Base-by-base conservation (phyloP, 2,113 vertebrate genomes). In the Callipepla squamata region DNA sequence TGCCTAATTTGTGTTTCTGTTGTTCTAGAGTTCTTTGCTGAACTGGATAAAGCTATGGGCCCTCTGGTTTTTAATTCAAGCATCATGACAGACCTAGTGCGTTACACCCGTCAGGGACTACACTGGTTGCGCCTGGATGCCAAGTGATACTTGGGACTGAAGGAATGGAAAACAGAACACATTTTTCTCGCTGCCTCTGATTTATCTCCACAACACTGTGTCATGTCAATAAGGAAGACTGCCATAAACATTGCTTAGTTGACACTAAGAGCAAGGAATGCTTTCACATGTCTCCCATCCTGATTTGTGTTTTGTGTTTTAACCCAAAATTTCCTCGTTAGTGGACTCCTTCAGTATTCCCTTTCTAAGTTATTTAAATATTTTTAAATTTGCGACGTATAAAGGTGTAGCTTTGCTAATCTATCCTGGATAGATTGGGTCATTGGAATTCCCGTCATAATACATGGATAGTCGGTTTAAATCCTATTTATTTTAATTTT, bases 1-100 rank as follows among this genome's bases (percentile, higher is more conserved):
- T 70, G 25, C 26, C 4, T 50, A 96, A 92, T 92, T 26, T 58
- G 82, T 83, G 89, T 92, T 94, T 97, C 90, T 96, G 92, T 72
- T 93, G 90, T 94, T 95, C 6, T 95, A 99, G 99, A 99, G 85
- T 99, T 99, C 97, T 99, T 99, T 97, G 95, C 97, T 73, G 99
- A 99, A 96, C 97, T 99, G 98, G 99, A 99, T 98, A 99, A 99
- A 97, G 98, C 98, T 92, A 99, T 99, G 99, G 98, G 98, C 80
- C 98, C 99, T 81, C 98, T 99, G 97, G 97, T 99, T 97, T 99
- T 99, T 94, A 99, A 99, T 85, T 98, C 98, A 65, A 99, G 99
- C 98, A 99, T 98, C 96, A 99, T 99, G 99, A 99, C 99, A 82
- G 99, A 99, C 93, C 98, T 99, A 95, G 99, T 99, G 97, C 99